Conservation (phyloP, 1,140 invertebrate species). For the Propsilocerus akamusi region DNA sequence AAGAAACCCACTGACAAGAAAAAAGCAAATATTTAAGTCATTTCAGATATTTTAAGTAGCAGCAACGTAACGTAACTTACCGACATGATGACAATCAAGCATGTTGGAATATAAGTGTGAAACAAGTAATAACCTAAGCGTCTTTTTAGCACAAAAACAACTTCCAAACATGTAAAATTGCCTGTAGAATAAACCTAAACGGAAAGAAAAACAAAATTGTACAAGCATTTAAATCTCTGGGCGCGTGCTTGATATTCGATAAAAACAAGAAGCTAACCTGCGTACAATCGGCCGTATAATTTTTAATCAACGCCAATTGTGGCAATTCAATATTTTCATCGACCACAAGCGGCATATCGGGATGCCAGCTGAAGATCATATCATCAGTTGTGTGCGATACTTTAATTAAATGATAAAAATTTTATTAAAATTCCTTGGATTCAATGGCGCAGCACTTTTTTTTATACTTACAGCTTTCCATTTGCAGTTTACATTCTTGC, state of each 20-base stretch:
- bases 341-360: constrained; percentile 72
- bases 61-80: constrained; percentile 41
- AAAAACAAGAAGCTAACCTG: constrained; percentile 32
- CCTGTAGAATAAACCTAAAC: constrained; percentile 31
- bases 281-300: constrained; percentile 71
- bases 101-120: constrained; percentile 76
- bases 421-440: not conserved
- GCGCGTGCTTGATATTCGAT: not conserved
- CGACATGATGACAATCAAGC: constrained; percentile 77
- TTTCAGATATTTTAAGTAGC: no score
- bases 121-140: constrained; percentile 73
- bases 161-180: constrained; percentile 76
- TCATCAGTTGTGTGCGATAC: constrained; percentile 83
- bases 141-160: constrained; percentile 67
- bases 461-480: constrained; percentile 68
- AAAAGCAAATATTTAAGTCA: no score
- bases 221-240: not conserved
- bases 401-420: constrained; percentile 20
- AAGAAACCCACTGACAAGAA: constrained; percentile 61
- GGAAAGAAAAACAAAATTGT: not conserved
- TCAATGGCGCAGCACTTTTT: not conserved
- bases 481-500: constrained; percentile 78
- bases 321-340: constrained; percentile 75
- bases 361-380: constrained; percentile 79
- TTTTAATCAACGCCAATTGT: constrained; percentile 65